Evolutionary conservation across 2,888 invertebrate genomes (phyloP).

Genomic region (Catotricha subobsoleta): DNA sequence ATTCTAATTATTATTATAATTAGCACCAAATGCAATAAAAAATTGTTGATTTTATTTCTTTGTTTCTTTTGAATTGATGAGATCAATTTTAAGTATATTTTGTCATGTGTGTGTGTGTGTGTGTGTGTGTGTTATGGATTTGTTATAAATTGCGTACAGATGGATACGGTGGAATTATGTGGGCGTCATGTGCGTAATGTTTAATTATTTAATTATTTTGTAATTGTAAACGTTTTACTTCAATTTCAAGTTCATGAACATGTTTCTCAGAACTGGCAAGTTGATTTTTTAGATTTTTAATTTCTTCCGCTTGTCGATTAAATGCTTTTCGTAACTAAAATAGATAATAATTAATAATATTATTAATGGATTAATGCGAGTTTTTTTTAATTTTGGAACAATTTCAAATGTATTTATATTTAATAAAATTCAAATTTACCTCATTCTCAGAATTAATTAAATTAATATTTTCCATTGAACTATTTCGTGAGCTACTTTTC

Average conservation of each 20-base stretch:
- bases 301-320: slow-evolving; percentile 60
- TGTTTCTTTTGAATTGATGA: no score
- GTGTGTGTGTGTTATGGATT: no score
- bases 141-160: no score
- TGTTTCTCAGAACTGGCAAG: slow-evolving; percentile 59
- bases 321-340: slow-evolving; percentile 55
- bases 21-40: no score
- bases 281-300: slow-evolving; percentile 58
- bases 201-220: slow-evolving; percentile 1
- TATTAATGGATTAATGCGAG: no score
- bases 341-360: slow-evolving; percentile 9
- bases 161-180: no score
- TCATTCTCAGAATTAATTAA: slow-evolving; percentile 14
- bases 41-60: no score
- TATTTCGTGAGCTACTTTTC: slow-evolving; percentile 11
- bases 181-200: no score
- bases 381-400: neutral
- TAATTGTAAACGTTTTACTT: slow-evolving; percentile 31
- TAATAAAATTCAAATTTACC: slow-evolving; percentile 7
- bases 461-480: slow-evolving; percentile 13
- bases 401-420: neutral
- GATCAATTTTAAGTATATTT: no score
- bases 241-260: slow-evolving; percentile 64
- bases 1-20: no score
- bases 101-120: no score